Conservation (phyloP, 2,888 invertebrate species). For the Cataglyphis altisquamis region DNA sequence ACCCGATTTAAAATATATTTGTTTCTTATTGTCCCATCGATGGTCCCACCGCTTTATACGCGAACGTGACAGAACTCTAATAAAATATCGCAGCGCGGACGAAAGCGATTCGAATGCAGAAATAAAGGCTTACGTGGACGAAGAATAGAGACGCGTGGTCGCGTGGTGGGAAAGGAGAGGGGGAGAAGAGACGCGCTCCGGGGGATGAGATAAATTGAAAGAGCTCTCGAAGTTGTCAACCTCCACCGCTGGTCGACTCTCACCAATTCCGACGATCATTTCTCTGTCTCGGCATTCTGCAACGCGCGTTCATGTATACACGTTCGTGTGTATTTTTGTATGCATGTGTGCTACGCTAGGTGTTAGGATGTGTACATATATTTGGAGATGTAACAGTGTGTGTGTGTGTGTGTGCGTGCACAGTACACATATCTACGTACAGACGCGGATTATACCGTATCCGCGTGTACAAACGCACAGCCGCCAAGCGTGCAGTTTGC, state of each 20-base stretch:
- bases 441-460: constrained; percentile 39
- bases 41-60: constrained; percentile 38
- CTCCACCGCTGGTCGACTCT: constrained; percentile 72
- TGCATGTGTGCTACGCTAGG: not conserved
- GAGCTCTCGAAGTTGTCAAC: constrained; percentile 85
- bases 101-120: constrained; percentile 43
- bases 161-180: constrained; percentile 59
- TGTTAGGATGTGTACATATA: not conserved
- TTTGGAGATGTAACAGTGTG: not conserved
- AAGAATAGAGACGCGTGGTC: constrained; percentile 63
- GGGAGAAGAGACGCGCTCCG: constrained; percentile 76
- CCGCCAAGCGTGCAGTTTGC: constrained; percentile 24
- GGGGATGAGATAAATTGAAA: constrained; percentile 85
- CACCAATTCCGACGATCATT: constrained; percentile 55
- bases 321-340: not conserved
- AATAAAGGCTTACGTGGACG: constrained; percentile 37
- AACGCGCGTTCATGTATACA: constrained; percentile 18
- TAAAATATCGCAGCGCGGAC: constrained; percentile 72
- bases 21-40: constrained; percentile 55
- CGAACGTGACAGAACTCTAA: constrained; percentile 77
- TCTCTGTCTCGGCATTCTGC: constrained; percentile 45
- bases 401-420: not conserved
- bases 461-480: constrained; percentile 32
- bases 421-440: not conserved
- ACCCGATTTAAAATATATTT: constrained; percentile 63